Evolutionary conservation across 2,113 vertebrate species (phyloP), one percentile per base, ranked within the genome.

Genomic region (Equus quagga): DNA sequence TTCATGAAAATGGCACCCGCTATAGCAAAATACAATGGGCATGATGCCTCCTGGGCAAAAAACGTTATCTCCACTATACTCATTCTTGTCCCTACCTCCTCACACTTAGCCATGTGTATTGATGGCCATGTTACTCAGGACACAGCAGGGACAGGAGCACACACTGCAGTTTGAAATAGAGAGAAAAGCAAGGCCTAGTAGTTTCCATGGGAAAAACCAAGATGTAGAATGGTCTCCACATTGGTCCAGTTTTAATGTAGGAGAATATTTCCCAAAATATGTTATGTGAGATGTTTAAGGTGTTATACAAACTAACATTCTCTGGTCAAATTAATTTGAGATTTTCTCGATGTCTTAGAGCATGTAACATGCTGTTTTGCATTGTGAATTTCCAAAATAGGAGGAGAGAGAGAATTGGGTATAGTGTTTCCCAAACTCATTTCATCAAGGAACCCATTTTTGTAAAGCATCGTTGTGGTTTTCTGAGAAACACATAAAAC

Each of bases 281-380:
- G 84, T 83, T 85, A 56, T 23, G 11, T 70, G 21, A 17, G 31
- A 46, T 84, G 2, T 49, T 76, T 54, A 21, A 90, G 12, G 3
- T 44, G 4, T 60, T 54, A 46, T 10, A 58, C 6, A 83, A 58
- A 92, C 26, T 54, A 78, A 67, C 17, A 31, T 44, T 95, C 6
- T 79, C 13, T 62, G 6, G 3, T 94, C 49, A 91, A 82, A 78
- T 91, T 91, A 82, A 92, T 36, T 44, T 58, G 36, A 21, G 18
- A 58, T 93, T 80, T 91, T 91, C 21, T 70, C 58, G 85, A 78
- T 62, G 70, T 96, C 67, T 93, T 85, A 82, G 18, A 46, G 8
- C 7, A 54, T 49, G 2, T 2, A 78, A 21, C 60, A n/a, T 76
- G 28, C 23, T 80, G 44, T 69, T 91, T 84, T 94, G 33, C 28